Evolutionary conservation across 2,797 vertebrate genomes (phyloP).

Genomic region (Bradypus variegatus): DNA sequence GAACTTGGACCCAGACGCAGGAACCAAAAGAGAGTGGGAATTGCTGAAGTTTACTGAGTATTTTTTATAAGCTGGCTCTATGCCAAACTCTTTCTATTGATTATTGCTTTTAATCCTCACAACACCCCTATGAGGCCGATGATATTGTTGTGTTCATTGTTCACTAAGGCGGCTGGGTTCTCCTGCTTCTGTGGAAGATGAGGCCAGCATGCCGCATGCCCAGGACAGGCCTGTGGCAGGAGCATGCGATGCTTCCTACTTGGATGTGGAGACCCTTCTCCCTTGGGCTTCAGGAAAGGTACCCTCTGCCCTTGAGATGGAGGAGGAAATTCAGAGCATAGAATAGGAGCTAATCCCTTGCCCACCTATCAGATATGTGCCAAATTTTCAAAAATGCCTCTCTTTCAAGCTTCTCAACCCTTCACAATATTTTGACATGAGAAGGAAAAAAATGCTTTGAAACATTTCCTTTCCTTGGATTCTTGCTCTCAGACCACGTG

Average conservation of each 20-base stretch:
- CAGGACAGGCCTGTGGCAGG: not conserved
- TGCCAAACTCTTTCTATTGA: not conserved
- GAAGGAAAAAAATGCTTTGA: constrained; percentile 44
- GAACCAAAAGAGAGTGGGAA: not conserved
- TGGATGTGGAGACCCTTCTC: not conserved
- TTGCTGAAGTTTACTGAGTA: not conserved
- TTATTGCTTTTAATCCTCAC: not conserved
- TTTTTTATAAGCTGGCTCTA: not conserved
- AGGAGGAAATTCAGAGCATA: not conserved
- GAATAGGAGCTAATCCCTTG: not conserved
- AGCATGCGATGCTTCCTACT: not conserved
- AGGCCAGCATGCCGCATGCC: fast-evolving
- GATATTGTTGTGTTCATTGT: not conserved
- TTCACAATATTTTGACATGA: constrained; percentile 65
- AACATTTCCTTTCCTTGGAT: constrained; percentile 48
- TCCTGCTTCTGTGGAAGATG: not conserved
- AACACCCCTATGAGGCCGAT: not conserved
- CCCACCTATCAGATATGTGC: not conserved
- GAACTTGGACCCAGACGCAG: not conserved
- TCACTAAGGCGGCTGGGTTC: not conserved
- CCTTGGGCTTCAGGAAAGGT: not conserved
- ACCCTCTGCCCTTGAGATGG: not conserved
- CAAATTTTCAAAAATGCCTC: constrained; percentile 16
- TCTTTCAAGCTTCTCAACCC: constrained; percentile 12
- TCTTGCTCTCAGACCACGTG: constrained; percentile 50